Evolutionary conservation across 2,797 vertebrate genomes (phyloP).

Genomic region (Sebastes aleutianus): DNA sequence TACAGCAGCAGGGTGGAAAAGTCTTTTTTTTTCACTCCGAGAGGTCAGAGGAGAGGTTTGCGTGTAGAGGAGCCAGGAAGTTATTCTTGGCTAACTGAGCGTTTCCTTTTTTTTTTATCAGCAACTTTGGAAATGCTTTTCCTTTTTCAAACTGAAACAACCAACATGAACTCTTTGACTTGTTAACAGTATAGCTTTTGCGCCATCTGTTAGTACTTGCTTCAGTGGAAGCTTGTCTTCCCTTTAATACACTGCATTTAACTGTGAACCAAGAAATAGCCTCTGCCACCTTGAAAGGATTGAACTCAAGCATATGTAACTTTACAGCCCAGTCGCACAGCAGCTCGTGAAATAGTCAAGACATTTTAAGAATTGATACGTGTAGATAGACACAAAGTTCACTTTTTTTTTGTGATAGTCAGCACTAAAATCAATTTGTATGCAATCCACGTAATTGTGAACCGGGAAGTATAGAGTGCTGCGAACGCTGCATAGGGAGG

Average conservation of each 20-base stretch:
- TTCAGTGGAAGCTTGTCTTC: background rate
- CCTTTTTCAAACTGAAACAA: background rate
- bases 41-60: slow-evolving; percentile 33
- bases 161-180: background rate
- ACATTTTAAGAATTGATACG: no score
- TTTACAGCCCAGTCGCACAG: background rate
- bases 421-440: no score
- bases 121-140: background rate
- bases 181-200: background rate
- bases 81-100: slow-evolving; percentile 1
- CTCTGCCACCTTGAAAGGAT: background rate
- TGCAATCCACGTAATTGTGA: no score
- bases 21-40: slow-evolving; percentile 13
- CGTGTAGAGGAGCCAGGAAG: background rate
- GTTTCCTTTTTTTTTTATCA: background rate
- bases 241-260: background rate
- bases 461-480: no score
- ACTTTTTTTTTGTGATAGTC: no score
- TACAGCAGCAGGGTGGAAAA: slow-evolving; percentile 27
- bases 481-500: no score
- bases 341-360: no score
- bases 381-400: no score
- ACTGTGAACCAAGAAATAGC: background rate
- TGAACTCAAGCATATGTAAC: background rate
- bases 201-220: background rate